Evolutionary conservation across 2,888 invertebrate species (phyloP).

Genomic region (Athrips mouffetella): DNA sequence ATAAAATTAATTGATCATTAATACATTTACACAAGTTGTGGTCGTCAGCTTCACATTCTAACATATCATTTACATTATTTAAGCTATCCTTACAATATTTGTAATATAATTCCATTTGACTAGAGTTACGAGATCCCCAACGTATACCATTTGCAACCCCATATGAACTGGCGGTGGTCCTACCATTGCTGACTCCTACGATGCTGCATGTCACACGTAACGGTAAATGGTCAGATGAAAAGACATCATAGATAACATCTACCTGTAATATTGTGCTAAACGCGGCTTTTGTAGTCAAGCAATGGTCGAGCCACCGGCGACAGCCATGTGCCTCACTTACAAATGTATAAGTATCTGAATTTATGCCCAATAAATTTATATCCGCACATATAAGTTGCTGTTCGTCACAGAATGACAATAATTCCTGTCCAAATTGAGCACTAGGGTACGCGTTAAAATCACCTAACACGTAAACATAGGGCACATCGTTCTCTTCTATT

Average conservation of each 20-base stretch:
- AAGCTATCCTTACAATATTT: slow-evolving; percentile 2
- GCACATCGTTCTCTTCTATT: slow-evolving; percentile 1
- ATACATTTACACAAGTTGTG: not conserved
- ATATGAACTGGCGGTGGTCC: not conserved
- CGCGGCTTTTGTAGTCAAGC: not conserved
- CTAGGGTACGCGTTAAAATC: slow-evolving; percentile 5
- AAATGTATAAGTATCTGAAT: not conserved
- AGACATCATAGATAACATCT: not conserved
- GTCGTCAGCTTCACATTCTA: not conserved
- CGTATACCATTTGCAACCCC: not conserved
- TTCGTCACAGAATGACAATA: not conserved
- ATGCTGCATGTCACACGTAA: not conserved
- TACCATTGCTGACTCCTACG: not conserved
- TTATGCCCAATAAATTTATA: not conserved
- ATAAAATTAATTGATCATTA: not conserved
- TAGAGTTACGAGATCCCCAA: not conserved
- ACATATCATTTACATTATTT: not conserved
- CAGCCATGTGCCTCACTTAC: not conserved
- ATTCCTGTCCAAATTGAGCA: not conserved
- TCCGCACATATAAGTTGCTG: not conserved
- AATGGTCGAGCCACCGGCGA: slow-evolving; percentile 2
- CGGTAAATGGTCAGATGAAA: not conserved
- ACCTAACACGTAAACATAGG: not conserved
- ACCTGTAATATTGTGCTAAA: not conserved
- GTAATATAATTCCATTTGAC: not conserved